These are phyloP conservation scores for Anniella stebbinsi DNA, from an alignment of 2,797 vertebrate genomes.

Conservation along the genomic window DNA sequence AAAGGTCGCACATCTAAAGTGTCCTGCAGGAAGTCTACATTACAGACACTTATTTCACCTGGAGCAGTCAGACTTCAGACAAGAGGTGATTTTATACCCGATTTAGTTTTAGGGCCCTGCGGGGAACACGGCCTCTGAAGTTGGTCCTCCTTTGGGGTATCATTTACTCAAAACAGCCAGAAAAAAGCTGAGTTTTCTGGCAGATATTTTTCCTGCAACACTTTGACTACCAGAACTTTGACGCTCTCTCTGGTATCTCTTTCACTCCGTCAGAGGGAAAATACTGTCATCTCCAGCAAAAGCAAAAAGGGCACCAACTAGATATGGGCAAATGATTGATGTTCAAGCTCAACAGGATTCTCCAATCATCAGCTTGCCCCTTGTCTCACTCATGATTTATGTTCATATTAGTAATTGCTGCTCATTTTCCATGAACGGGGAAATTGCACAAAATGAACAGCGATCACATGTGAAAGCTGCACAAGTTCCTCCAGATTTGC, in stretches of 20 bases:
- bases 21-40: neutral
- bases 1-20: neutral
- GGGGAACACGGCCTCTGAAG: neutral
- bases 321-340: no score
- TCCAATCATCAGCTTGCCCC: no score
- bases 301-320: neutral
- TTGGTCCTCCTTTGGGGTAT: neutral
- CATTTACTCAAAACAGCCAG: neutral
- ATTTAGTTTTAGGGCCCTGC: constrained; percentile 6
- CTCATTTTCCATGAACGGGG: no score
- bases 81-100: neutral
- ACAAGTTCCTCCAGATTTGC: no score
- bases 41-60: constrained; percentile 10
- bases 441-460: no score
- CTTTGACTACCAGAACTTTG: neutral
- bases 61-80: neutral
- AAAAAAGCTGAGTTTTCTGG: neutral
- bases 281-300: neutral
- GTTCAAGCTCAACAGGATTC: no score
- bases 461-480: no score
- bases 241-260: neutral
- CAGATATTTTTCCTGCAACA: neutral
- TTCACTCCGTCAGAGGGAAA: neutral
- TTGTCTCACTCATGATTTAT: no score
- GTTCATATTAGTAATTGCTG: no score